Base-by-base conservation (phyloP, 1,140 invertebrate species). In the Hyphantria cunea region DNA sequence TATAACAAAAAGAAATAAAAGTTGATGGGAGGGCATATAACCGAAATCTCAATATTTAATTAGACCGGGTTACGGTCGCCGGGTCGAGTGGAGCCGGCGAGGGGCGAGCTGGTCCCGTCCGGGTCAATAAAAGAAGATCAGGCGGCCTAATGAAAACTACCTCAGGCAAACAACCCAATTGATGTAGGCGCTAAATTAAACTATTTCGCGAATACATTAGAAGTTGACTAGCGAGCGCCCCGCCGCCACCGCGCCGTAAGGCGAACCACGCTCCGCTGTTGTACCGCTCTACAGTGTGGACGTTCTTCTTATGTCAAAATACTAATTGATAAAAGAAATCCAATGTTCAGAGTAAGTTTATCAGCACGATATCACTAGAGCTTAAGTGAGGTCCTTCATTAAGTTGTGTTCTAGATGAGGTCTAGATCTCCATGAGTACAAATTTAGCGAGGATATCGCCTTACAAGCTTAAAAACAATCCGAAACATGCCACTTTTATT, bases 161-260 rank as follows among this genome's bases (percentile, higher is more conserved):
- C 65, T 45, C 17, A 13, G 37, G 25, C 62, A 54, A 25, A 48
- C 48, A 47, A 17, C 34, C 49, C 63, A 54, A 55, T 55, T 45
- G 53, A 55, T 72, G 70, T 72, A 63, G 66, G 33, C 49, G 55
- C 63, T 66, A 68, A 68, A 68, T 72, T 72, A 66, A 68, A 72
- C 70, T 72, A 69, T 72, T 55, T 55, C 51, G 62, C 65, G 66
- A 60, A 72, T 71, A 71, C 51, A 71, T 71, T 71, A 71, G 12
- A 47, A 9, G 41, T 14, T 41, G 37, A 25, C 17, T 31, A n/a
- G 41, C 41, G 34, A 41, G 14, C 31, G 32, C 5, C n/a, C 0
- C 4, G 10, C 10, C 3, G 7, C 14, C 33, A 45, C 33, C 45
- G 14, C 55, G 14, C 25, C 6, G 32, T 49, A 5, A n/a, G n/a